phyloP scores from a whole-genome alignment of 2,888 invertebrate genomes.

The Carcina quercana region DNA sequence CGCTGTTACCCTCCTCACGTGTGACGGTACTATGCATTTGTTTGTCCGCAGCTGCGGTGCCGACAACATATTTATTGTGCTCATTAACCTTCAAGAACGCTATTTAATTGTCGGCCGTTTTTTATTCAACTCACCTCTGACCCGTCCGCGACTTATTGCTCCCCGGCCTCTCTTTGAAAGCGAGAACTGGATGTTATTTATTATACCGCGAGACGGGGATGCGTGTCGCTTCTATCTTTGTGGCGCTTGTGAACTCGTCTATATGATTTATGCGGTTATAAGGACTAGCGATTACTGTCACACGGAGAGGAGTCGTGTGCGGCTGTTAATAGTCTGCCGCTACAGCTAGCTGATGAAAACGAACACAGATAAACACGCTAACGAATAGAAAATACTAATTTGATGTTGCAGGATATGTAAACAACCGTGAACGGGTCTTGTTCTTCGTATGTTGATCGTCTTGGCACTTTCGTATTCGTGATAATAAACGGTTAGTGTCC shows the following conservation, averaged over 20 bases:
- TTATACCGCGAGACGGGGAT: conserved; percentile 58
- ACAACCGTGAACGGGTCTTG: conserved; percentile 7
- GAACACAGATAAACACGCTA: conserved; percentile 7
- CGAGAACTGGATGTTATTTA: conserved; percentile 70
- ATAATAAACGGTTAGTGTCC: conserved; percentile 9
- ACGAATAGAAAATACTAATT: conserved; percentile 6
- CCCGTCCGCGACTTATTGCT: conserved; percentile 71
- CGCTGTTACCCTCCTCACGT: conserved; percentile 57
- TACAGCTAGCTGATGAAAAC: conserved; percentile 6
- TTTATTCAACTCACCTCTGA: conserved; percentile 73
- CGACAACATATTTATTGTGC: conserved; percentile 75
- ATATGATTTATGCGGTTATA: conserved; percentile 66
- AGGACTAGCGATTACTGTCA: conserved; percentile 60
- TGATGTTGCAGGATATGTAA: conserved; percentile 12
- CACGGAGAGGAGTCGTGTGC: conserved; percentile 32
- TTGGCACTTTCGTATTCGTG: conserved; percentile 5
- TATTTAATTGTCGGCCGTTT: conserved; percentile 75
- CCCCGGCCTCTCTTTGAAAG: conserved; percentile 69
- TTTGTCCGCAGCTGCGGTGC: conserved; percentile 71
- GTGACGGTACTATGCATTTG: conserved; percentile 63
- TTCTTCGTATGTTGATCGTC: conserved; percentile 6
- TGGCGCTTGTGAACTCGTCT: conserved; percentile 63
- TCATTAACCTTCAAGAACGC: conserved; percentile 75
- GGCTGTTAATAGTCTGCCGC: conserved; percentile 17
- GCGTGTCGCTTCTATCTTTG: conserved; percentile 66